Conservation (phyloP, 2,113 vertebrate genomes). For the Sceloporus tristichus region DNA sequence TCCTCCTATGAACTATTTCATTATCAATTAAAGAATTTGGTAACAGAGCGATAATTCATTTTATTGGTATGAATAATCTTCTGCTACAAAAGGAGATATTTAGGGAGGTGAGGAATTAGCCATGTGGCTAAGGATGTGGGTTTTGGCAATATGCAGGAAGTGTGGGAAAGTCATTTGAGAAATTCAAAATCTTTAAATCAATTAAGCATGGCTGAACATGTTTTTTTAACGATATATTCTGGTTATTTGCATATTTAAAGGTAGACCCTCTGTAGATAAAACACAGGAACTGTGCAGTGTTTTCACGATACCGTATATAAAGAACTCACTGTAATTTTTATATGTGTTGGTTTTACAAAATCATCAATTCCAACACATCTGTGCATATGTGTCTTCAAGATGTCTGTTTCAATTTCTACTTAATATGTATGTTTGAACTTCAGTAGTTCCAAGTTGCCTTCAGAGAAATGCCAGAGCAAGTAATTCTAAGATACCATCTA, state of each 20-base stretch:
- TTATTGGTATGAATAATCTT: too few species aligned
- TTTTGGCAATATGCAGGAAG: background rate
- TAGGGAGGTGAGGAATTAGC: background rate
- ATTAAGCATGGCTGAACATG: conserved; percentile 3
- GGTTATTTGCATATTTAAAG: background rate
- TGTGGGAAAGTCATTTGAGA: conserved; percentile 1
- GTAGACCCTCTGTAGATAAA: background rate
- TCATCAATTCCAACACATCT: background rate
- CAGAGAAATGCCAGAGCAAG: background rate
- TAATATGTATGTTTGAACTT: background rate
- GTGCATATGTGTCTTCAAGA: background rate
- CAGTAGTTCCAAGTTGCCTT: background rate
- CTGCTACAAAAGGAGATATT: too few species aligned
- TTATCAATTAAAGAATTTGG: too few species aligned
- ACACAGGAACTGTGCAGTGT: background rate
- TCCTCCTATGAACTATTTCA: too few species aligned
- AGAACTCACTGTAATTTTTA: background rate
- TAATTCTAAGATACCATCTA: background rate
- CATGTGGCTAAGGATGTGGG: background rate
- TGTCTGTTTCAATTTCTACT: background rate
- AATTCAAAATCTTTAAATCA: background rate
- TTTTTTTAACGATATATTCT: background rate
- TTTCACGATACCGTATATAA: background rate
- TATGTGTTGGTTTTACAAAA: background rate
- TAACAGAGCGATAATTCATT: too few species aligned